These are phyloP conservation scores for Patiria pectinifera DNA, from an alignment of 53 echinoderm and acorn worm genomes.

Conservation along the genomic window DNA sequence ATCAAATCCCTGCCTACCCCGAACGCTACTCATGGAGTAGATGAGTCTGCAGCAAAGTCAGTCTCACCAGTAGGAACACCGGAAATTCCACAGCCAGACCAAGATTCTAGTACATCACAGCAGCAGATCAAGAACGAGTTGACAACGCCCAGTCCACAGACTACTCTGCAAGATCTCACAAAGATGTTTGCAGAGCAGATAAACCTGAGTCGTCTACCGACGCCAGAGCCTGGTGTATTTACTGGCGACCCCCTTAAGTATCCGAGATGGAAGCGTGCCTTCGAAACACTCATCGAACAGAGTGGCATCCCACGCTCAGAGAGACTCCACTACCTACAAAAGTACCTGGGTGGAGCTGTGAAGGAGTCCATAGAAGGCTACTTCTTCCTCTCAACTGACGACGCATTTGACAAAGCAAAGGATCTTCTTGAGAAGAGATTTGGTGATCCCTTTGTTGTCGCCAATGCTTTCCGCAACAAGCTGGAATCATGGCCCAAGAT, in stretches of 20 bases:
- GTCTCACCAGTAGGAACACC: background rate
- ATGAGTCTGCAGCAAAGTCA: background rate
- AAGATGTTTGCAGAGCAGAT: conserved; percentile 43
- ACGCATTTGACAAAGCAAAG: conserved; percentile 52
- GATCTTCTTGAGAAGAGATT: conserved; percentile 39
- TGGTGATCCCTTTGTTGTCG: conserved; percentile 56
- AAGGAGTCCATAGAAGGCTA: conserved; percentile 68
- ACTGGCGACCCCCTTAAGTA: conserved; percentile 67
- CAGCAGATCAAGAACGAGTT: background rate
- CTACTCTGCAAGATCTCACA: background rate
- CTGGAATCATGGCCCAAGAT: conserved; percentile 55
- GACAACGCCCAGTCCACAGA: background rate
- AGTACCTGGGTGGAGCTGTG: conserved; percentile 69
- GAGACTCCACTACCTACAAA: conserved; percentile 67
- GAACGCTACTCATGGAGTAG: background rate
- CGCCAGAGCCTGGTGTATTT: conserved; percentile 69
- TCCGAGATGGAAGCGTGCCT: conserved; percentile 59
- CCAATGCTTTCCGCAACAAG: conserved; percentile 51
- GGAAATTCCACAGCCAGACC: too few species aligned
- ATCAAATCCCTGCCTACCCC: background rate
- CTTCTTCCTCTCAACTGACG: conserved; percentile 52
- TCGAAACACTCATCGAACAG: conserved; percentile 65
- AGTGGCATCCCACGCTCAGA: conserved; percentile 44
- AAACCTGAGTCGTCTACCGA: conserved; percentile 40
- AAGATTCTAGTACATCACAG: background rate